Percentiles rank a stretch among this genome's conserved stretches.
phyloP scores from a whole-genome alignment of 2,888 invertebrate genomes.

The Dolichopus griseipennis region DNA sequence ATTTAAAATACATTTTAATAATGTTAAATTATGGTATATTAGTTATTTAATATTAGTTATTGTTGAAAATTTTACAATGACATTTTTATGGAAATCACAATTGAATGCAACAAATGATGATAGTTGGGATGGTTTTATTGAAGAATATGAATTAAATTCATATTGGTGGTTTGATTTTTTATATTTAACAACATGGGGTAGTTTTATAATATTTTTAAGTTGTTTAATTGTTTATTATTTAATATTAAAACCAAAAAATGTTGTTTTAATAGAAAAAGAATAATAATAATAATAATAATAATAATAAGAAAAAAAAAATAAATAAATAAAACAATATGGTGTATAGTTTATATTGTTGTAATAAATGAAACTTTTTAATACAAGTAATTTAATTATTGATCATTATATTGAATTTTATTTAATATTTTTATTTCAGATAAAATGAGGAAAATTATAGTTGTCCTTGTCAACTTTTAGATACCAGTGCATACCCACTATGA shows the following conservation, averaged over 20 bases:
- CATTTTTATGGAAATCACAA: conserved; percentile 57
- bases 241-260: conserved; percentile 54
- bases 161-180: conserved; percentile 61
- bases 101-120: not conserved
- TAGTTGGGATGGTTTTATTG: conserved; percentile 15
- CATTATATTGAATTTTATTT: no score
- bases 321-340: no score
- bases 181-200: conserved; percentile 52
- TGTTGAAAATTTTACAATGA: conserved; percentile 58
- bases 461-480: no score
- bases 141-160: conserved; percentile 48
- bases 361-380: no score
- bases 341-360: no score
- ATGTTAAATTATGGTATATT: conserved; percentile 59
- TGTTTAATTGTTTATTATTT: conserved; percentile 57
- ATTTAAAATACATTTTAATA: conserved; percentile 67
- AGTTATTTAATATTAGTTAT: conserved; percentile 59
- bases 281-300: not conserved
- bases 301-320: not conserved
- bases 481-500: no score
- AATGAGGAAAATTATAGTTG: no score
- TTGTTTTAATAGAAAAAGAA: conserved; percentile 40
- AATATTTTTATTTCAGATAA: no score
- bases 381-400: no score
- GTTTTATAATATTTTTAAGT: conserved; percentile 50